Base-by-base conservation (phyloP, 2,113 vertebrate genomes). In the Tyto alba region DNA sequence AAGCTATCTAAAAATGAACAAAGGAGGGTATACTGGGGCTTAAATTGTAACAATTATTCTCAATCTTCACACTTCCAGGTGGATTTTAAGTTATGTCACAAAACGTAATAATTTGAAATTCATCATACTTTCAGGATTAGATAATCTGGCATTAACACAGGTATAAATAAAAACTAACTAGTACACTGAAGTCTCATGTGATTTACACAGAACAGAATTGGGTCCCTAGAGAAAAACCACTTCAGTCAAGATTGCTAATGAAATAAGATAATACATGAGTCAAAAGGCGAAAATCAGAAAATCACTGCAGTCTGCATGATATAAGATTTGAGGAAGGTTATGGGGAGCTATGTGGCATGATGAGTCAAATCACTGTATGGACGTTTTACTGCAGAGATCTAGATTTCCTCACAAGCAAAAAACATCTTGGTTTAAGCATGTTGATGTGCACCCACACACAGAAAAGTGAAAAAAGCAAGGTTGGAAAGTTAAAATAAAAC, bases 21-120 rank as follows among this genome's bases (percentile, higher is more conserved):
- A 55, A n/a, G 2, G 2, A 63, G 12, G 16, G n/a, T 20, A 32
- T 56, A 50, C 4, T 40, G 4, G 7, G 4, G 1, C 16, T 7
- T 38, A 64, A 60, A 4, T 34, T 53, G 4, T 15, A 83, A 34
- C 8, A 62, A 17, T 47, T 71, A 43, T 11, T 83, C 0, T 0
- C 16, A 20, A 59, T 27, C 34, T 87, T 29, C 19, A 0, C 27
- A 26, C 11, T 48, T 84, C 32, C 22, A 27, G 10, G 5, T 60
- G 19, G 9, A 73, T 80, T 89, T 88, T 75, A 75, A 36, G 13
- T 88, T 34, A 40, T 30, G 4, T 22, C 43, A 60, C 6, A 26
- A 1, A 43, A 47, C 10, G 7, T 62, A 66, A 59, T 82, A 16
- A 68, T n/a, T 40, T 8, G 34, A 82, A 45, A 71, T 13, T 36